Base-by-base conservation (phyloP, 2,888 invertebrate genomes). In the Drosophila dives region DNA sequence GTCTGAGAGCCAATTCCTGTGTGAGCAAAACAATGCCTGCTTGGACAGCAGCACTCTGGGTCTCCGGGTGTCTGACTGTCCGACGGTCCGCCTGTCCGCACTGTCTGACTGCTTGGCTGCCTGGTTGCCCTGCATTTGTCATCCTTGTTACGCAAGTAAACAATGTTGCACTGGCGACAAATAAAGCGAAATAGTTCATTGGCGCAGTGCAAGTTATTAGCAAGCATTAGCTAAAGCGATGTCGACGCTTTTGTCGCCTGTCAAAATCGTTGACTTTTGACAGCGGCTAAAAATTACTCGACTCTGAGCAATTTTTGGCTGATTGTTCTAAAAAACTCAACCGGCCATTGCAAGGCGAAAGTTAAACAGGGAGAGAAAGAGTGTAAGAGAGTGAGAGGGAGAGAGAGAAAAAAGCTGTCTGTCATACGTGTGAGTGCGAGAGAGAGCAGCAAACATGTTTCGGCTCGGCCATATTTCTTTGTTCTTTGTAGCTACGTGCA, bases 381-480 rank as follows among this genome's bases (percentile, higher is more conserved):
- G 54, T 45, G 11, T 17, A 11, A 12, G 54, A 38, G 12, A 20
- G 42, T 32, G 54, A 40, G 48, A 40, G 38, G 17, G 64, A 23
- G 26, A 50, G 54, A 54, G 49, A 29, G 36, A n/a, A 8, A 26
- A 10, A n/a, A 50, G 12, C 26, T 6, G 17, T 15, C n/a, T 10
- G 26, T 15, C 29, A 40, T 32, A 42, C 40, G 42, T 38, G 55
- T 3, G n/a, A 17, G 54, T 26, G 23, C n/a, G 36, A n/a, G 36
- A 50, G 59, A 45, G 12, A 59, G 55, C 40, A 29, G 7, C 36
- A 78, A 80, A 80, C 72, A 63, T 68, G 82, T 67, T 86, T 88
- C 55, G 76, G 49, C 56, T 54, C 65, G 65, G 60, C 79, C 85
- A 84, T 86, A 70, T 81, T 89, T 79, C 68, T 79, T 78, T 73